phyloP scores from a whole-genome alignment of 2,888 invertebrate species.

The Pinctada fucata region DNA sequence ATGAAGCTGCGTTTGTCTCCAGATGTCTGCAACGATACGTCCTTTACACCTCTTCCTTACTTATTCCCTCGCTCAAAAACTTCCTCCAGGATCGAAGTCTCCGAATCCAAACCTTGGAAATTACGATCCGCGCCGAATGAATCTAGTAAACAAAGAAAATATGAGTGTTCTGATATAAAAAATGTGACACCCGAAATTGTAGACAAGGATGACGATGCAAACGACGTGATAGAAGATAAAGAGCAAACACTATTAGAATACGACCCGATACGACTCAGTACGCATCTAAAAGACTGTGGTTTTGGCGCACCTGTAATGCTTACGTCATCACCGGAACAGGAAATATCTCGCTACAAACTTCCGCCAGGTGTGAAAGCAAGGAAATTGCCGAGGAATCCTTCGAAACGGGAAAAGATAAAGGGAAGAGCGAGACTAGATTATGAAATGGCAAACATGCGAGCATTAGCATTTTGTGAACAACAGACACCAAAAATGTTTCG shows the following conservation, averaged over 20 bases:
- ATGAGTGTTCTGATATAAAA: background rate
- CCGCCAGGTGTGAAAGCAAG: constrained; percentile 49
- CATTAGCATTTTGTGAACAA: constrained; percentile 65
- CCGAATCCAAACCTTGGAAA: too few species aligned
- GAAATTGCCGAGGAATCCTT: constrained; percentile 57
- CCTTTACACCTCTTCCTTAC: constrained; percentile 42
- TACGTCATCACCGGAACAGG: constrained; percentile 43
- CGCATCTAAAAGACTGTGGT: constrained; percentile 54
- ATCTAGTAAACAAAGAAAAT: constrained; percentile 25
- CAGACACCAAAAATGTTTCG: constrained; percentile 58
- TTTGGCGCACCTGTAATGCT: constrained; percentile 51
- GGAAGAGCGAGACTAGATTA: constrained; percentile 63
- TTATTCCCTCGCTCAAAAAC: constrained; percentile 45
- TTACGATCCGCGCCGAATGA: too few species aligned
- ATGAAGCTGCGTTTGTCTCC: constrained; percentile 40
- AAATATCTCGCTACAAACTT: constrained; percentile 37
- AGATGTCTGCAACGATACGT: constrained; percentile 2
- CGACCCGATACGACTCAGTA: constrained; percentile 50
- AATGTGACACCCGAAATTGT: background rate
- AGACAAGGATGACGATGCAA: background rate
- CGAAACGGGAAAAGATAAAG: constrained; percentile 62
- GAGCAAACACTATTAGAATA: constrained; percentile 3
- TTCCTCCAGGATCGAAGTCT: constrained; percentile 13
- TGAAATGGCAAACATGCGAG: constrained; percentile 66
- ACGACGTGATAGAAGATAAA: background rate